Evolutionary conservation across 2,113 vertebrate species (phyloP), one percentile per base, ranked within the genome.

Genomic region (Ploceus nigricollis): DNA sequence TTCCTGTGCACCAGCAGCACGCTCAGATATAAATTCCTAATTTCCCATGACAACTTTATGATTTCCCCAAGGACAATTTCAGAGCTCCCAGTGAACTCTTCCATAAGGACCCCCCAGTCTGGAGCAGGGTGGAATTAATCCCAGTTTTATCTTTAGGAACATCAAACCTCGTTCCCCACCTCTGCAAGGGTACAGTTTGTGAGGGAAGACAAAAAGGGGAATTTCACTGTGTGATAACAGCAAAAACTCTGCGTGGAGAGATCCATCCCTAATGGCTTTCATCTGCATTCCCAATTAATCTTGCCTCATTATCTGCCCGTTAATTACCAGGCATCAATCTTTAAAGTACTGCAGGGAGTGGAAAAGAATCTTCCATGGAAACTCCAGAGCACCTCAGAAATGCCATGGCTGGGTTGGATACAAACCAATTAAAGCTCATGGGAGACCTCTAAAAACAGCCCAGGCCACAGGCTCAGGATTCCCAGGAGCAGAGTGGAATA

Each of bases 241-340:
- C 40, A 16, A 1, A 73, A 35, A 3, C 4, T 15, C 70, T 31
- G 15, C 44, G 11, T 24, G 27, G 75, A 44, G 73, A 90, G 56
- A 66, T 45, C 30, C 39, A 63, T 72, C 53, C 86, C 92, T 39
- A 73, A 61, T 47, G 30, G 33, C 33, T 83, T 25, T 39, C 42
- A 79, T 10, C 17, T 69, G 72, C 79, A 28, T 79, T 68, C 70
- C 56, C 21, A 90, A 78, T 56, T 40, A 90, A 94, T 87, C 79
- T 79, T 88, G 56, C 82, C 71, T 95, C 51, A 30, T 88, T 96
- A 88, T 68, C 97, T 95, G 93, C 76, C 48, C 57, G 71, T 91
- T 96, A 93, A 92, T 93, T 94, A 79, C 56, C 60, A 45, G 22
- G 45, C 73, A 96, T 91, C 73, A 47, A 57, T 83, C 76, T 95